These are phyloP conservation scores for Nemapogon koenigi DNA, from an alignment of 2,888 invertebrate species.

Conservation along the genomic window DNA sequence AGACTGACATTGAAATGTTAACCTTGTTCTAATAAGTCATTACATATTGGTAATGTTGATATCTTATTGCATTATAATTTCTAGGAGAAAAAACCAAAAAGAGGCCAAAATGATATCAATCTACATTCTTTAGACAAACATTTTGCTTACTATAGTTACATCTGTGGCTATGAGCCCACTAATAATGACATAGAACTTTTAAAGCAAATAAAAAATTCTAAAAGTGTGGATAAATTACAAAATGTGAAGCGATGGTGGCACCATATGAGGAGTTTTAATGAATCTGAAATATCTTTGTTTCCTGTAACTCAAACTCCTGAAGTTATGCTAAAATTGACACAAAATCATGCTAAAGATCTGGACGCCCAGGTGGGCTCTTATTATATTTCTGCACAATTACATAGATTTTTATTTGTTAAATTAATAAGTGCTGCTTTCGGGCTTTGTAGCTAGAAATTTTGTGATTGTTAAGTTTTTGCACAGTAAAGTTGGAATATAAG, in stretches of 20 bases:
- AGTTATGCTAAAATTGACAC: slow-evolving; percentile 23
- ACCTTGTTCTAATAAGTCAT: not conserved
- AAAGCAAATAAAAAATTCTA: slow-evolving; percentile 29
- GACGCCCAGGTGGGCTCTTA: slow-evolving; percentile 37
- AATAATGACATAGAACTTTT: slow-evolving; percentile 49
- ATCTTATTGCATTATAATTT: slow-evolving; percentile 3
- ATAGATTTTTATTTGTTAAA: too few relatives aligned
- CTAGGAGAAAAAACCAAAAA: slow-evolving; percentile 4
- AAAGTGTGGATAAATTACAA: slow-evolving; percentile 41
- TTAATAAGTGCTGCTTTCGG: too few relatives aligned
- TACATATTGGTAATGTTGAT: not conserved
- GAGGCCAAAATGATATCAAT: too few relatives aligned
- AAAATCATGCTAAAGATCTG: slow-evolving; percentile 26
- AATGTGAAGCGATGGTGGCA: slow-evolving; percentile 66
- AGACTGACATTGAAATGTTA: slow-evolving; percentile 23
- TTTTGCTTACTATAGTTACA: slow-evolving; percentile 62
- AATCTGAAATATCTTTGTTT: slow-evolving; percentile 51
- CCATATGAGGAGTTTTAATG: slow-evolving; percentile 67
- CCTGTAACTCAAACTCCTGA: slow-evolving; percentile 28
- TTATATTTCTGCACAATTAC: too few relatives aligned
- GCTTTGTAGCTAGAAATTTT: too few relatives aligned
- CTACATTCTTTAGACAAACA: slow-evolving; percentile 36
- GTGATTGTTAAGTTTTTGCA: too few relatives aligned
- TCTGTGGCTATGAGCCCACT: slow-evolving; percentile 62
- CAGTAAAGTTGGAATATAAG: too few relatives aligned